These are phyloP conservation scores for Odobenus rosmarus DNA, from an alignment of 2,113 vertebrate species.

Conservation along the genomic window DNA sequence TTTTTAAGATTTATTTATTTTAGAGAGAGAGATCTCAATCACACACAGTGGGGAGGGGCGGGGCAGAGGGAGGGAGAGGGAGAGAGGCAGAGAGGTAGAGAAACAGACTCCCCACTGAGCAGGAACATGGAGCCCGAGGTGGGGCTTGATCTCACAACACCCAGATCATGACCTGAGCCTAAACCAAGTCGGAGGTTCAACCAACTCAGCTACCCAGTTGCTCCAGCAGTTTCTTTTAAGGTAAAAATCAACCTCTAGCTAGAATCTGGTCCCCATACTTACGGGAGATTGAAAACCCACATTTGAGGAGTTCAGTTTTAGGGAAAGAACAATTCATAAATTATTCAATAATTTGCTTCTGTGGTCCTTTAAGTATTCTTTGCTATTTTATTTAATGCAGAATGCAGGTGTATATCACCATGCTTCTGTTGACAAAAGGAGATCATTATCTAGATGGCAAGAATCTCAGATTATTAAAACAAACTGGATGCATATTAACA, in stretches of 20 bases:
- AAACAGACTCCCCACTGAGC: neutral
- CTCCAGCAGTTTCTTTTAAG: constrained; percentile 39
- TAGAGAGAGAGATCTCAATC: neutral
- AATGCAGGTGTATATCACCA: neutral
- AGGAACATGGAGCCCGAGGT: neutral
- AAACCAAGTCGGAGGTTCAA: neutral
- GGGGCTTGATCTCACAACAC: neutral
- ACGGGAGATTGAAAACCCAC: constrained; percentile 49
- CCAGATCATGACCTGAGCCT: neutral
- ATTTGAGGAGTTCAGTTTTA: constrained; percentile 22
- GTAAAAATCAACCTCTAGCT: constrained; percentile 13
- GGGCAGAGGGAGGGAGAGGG: neutral
- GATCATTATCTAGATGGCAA: neutral
- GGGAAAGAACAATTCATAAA: neutral
- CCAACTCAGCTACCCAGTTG: neutral
- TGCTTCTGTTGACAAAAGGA: neutral
- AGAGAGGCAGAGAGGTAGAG: neutral
- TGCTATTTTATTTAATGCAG: neutral
- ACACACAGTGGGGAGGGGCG: neutral
- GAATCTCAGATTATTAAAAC: neutral
- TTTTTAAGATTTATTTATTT: neutral
- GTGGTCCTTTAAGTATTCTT: neutral
- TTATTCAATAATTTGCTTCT: neutral
- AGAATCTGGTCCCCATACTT: constrained; percentile 6
- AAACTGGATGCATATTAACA: neutral